Evolutionary conservation across 2,888 invertebrate genomes (phyloP).

Genomic region (Antheraea yamamai): DNA sequence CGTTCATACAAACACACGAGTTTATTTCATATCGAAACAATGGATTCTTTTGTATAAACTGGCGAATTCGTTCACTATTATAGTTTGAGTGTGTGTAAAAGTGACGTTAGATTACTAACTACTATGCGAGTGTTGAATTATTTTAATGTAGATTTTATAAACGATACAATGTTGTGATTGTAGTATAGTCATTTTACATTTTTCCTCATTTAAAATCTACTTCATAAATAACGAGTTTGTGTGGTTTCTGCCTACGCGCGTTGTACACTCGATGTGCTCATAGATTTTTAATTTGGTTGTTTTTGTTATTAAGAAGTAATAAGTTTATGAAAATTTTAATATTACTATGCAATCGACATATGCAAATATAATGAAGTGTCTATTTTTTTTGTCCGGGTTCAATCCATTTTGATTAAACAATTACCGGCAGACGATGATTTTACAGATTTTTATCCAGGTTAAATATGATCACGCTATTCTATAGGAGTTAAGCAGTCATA

Average conservation of each 20-base stretch:
- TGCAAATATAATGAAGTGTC: too few species aligned
- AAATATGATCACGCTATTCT: too few species aligned
- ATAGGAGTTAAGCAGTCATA: too few species aligned
- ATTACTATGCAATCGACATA: neutral
- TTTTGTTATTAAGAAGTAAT: neutral
- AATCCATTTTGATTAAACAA: too few species aligned
- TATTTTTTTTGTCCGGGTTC: too few species aligned
- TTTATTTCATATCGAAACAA: constrained; percentile 28
- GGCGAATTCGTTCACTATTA: neutral
- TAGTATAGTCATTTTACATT: neutral
- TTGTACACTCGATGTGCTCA: neutral
- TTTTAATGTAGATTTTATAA: neutral
- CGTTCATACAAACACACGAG: constrained; percentile 21
- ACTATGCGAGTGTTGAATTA: constrained; percentile 15
- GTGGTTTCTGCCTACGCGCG: neutral
- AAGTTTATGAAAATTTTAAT: neutral
- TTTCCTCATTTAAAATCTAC: neutral
- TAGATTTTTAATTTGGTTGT: neutral
- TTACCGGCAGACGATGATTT: too few species aligned
- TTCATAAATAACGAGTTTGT: neutral
- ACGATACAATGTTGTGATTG: neutral
- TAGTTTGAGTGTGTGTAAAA: constrained; percentile 23
- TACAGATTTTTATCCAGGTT: too few species aligned
- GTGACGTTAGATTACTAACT: constrained; percentile 23
- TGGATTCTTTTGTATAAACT: constrained; percentile 22